A percentile compares a stretch with the other conserved stretches of the same genome.
Conservation (phyloP, 1,140 invertebrate genomes). For the Drosophila orosa region DNA sequence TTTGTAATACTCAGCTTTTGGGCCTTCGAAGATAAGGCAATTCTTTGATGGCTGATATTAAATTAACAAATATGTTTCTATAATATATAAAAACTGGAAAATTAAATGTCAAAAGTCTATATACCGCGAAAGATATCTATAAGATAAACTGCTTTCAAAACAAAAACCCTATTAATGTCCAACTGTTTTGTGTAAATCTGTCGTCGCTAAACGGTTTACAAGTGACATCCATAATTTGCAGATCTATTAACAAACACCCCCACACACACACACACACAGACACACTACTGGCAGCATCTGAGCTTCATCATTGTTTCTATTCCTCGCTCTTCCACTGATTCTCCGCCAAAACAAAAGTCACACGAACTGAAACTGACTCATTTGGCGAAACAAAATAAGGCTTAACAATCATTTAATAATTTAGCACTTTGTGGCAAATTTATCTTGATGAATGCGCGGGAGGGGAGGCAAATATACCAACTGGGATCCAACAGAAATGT, state of each 20-base stretch:
- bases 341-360: constrained; percentile 37
- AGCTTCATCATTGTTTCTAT: constrained; percentile 29
- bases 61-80: too few relatives aligned
- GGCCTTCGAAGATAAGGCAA: too few relatives aligned
- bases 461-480: not conserved
- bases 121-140: not conserved
- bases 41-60: too few relatives aligned
- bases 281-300: not conserved
- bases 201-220: constrained; percentile 19
- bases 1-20: too few relatives aligned
- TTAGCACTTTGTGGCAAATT: constrained; percentile 74
- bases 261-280: constrained; percentile 2
- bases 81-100: not conserved
- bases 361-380: constrained; percentile 39
- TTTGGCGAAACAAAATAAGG: constrained; percentile 55
- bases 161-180: not conserved
- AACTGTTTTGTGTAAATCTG: constrained; percentile 24
- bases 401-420: constrained; percentile 79
- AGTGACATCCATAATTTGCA: constrained; percentile 33
- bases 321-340: not conserved
- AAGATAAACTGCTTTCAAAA: not conserved
- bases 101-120: not conserved
- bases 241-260: constrained; percentile 32
- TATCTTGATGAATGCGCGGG: constrained; percentile 69
- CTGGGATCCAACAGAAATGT: constrained; percentile 23